Evolutionary conservation across 1,140 invertebrate genomes (phyloP), one percentile per base, ranked within the genome.

Genomic region (Sycobia sp.): DNA sequence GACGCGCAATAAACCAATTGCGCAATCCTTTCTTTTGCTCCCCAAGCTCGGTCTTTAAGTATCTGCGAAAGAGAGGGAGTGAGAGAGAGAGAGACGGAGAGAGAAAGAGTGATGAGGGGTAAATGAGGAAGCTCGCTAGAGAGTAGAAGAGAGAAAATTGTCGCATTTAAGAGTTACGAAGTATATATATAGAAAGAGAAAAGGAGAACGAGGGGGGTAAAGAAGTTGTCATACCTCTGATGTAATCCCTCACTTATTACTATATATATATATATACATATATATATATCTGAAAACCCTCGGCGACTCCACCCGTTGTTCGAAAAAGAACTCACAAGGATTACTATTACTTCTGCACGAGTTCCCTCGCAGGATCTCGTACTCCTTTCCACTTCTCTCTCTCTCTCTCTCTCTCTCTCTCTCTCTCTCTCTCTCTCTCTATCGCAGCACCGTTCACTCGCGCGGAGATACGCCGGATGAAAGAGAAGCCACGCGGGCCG

Each of bases 171-270:
- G n/a, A n/a, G n/a, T n/a, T n/a, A n/a, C n/a, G n/a, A n/a, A n/a
- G n/a, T n/a, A 47, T 47, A 13, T 47, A 27, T 29, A 29, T n/a
- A n/a, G n/a, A n/a, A n/a, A 29, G 25, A 47, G 46, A 7, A 16
- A 25, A 29, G 46, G 29, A n/a, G 44, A 71, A 67, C 72, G 69
- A 66, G 71, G 72, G 74, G n/a, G n/a, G n/a, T n/a, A n/a, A n/a
- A n/a, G n/a, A n/a, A n/a, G n/a, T n/a, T 77, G 76, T 78, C 75
- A 79, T 79, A 78, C 77, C 72, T 73, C 71, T 70, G 68, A 72
- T 76, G 76, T 14, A 25, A 77, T 71, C 71, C 69, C 58, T 68
- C 69, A 69, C 67, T 76, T 73, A 76, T 76, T 77, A 71, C 69
- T 67, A 68, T 66, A n/a, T n/a, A n/a, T n/a, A n/a, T n/a, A n/a